Conservation (phyloP, 2,797 vertebrate genomes). For the Melanotaenia maccullochi region DNA sequence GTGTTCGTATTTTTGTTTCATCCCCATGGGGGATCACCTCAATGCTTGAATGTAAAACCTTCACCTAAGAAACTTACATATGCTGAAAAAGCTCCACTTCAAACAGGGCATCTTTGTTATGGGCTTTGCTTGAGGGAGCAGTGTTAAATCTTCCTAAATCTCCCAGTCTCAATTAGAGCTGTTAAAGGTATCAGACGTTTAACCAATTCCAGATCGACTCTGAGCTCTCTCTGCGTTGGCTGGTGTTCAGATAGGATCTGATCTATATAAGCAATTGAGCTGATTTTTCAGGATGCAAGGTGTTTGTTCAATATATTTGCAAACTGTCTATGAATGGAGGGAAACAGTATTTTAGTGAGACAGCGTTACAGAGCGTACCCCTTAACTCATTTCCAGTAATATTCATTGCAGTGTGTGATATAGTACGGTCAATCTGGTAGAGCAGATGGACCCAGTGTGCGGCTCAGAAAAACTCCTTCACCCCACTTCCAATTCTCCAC, state of each 20-base stretch:
- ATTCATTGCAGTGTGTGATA: constrained; percentile 71
- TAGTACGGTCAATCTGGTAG: constrained; percentile 79
- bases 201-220: constrained; percentile 60
- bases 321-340: constrained; percentile 31
- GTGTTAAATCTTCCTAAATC: constrained; percentile 65
- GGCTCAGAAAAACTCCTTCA: constrained; percentile 70
- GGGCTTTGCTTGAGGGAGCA: constrained; percentile 55
- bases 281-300: constrained; percentile 27
- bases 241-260: constrained; percentile 34
- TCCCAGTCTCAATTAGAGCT: constrained; percentile 61
- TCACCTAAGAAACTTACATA: constrained; percentile 48
- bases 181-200: constrained; percentile 65
- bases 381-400: constrained; percentile 68
- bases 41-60: constrained; percentile 23
- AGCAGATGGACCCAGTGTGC: constrained; percentile 84
- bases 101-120: constrained; percentile 52
- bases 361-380: constrained; percentile 55
- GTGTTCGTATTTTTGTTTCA: constrained; percentile 4
- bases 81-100: constrained; percentile 53
- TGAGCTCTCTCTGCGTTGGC: constrained; percentile 35
- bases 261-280: constrained; percentile 33
- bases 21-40: not conserved
- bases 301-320: constrained; percentile 23
- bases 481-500: constrained; percentile 76
- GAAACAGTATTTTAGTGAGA: constrained; percentile 28